Percentiles rank a stretch among this genome's conserved stretches.
These are phyloP conservation scores for Blastobasis adustella DNA, from an alignment of 2,888 invertebrate genomes.

Conservation along the genomic window DNA sequence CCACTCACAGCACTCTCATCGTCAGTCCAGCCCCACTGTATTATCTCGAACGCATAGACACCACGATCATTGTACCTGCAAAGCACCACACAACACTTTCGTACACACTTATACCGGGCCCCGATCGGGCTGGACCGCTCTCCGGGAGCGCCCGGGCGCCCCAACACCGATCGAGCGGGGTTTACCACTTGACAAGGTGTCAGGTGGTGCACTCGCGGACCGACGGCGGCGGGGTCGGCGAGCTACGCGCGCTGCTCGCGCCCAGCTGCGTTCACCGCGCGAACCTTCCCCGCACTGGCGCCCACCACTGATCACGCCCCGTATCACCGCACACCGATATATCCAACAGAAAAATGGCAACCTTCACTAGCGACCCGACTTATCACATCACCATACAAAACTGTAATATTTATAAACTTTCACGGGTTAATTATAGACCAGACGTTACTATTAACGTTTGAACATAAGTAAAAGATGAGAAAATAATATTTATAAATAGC, in stretches of 20 bases:
- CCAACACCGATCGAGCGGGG: background rate
- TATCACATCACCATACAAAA: slow-evolving; percentile 61
- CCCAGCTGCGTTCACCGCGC: slow-evolving; percentile 15
- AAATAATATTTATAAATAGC: slow-evolving; percentile 77
- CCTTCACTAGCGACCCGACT: slow-evolving; percentile 59
- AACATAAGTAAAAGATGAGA: slow-evolving; percentile 75
- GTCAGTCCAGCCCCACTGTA: slow-evolving; percentile 68
- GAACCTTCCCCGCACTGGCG: slow-evolving; percentile 22
- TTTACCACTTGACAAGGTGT: slow-evolving; percentile 7
- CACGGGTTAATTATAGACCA: slow-evolving; percentile 71
- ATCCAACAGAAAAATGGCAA: slow-evolving; percentile 71
- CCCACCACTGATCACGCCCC: slow-evolving; percentile 52
- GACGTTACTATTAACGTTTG: slow-evolving; percentile 74
- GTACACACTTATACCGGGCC: too few species aligned
- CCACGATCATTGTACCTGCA: slow-evolving; percentile 65
- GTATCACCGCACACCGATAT: slow-evolving; percentile 55
- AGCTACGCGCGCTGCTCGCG: slow-evolving; percentile 24
- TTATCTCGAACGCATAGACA: slow-evolving; percentile 71
- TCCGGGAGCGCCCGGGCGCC: slow-evolving; percentile 1
- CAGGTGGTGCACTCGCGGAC: background rate
- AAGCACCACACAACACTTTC: slow-evolving; percentile 38
- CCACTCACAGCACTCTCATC: slow-evolving; percentile 76
- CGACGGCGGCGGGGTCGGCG: slow-evolving; percentile 18
- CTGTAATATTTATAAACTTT: slow-evolving; percentile 74
- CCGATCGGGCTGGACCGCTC: slow-evolving; percentile 5